These are phyloP conservation scores for Monochamus alternatus DNA, from an alignment of 2,888 invertebrate species.

Conservation along the genomic window DNA sequence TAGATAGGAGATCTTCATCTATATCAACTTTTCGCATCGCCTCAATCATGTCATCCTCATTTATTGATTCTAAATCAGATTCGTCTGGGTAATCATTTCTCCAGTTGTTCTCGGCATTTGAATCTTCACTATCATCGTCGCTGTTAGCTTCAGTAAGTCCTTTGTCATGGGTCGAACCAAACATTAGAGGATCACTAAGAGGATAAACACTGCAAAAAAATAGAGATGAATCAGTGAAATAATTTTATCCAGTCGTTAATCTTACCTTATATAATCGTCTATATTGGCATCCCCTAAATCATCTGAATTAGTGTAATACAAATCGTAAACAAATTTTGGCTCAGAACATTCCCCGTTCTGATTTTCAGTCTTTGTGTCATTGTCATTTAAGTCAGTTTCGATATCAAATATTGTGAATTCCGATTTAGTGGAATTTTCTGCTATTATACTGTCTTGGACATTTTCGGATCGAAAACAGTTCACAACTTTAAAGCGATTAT, in stretches of 20 bases:
- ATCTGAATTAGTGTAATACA: conserved; percentile 75
- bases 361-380: conserved; percentile 46
- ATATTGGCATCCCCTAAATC: conserved; percentile 70
- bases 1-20: conserved; percentile 64
- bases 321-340: conserved; percentile 76
- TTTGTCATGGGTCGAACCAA: conserved; percentile 63
- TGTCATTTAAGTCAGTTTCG: conserved; percentile 68
- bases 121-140: conserved; percentile 79
- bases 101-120: conserved; percentile 86
- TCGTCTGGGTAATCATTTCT: conserved; percentile 84
- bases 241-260: not conserved
- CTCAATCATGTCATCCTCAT: conserved; percentile 76
- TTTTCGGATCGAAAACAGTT: conserved; percentile 73
- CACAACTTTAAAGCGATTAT: conserved; percentile 76
- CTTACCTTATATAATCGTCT: conserved; percentile 68
- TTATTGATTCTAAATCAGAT: conserved; percentile 73
- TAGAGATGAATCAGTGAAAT: not conserved
- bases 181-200: conserved; percentile 68
- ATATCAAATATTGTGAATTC: conserved; percentile 76
- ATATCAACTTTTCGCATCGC: conserved; percentile 72
- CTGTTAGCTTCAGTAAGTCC: conserved; percentile 64
- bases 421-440: conserved; percentile 55
- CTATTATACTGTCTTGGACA: conserved; percentile 52
- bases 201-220: conserved; percentile 67
- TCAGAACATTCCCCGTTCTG: conserved; percentile 45